phyloP scores from a whole-genome alignment of 23 tunicate genomes.

The Ciona savignyi region DNA sequence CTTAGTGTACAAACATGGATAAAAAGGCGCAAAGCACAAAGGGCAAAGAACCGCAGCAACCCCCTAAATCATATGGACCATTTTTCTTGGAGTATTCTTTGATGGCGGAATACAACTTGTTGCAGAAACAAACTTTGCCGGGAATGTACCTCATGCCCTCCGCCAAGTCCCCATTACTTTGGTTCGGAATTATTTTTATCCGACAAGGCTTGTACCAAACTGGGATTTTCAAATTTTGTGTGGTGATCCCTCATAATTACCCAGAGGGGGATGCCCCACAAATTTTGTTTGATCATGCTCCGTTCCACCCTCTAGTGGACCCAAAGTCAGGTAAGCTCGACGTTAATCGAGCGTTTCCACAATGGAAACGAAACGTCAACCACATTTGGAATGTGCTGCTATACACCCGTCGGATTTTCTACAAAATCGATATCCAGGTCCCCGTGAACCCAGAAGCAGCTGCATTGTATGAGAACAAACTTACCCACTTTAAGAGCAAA shows the following conservation, averaged over 20 bases:
- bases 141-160: constrained; percentile 94
- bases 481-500: constrained; percentile 36
- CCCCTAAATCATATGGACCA: constrained; percentile 59
- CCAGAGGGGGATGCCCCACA: constrained; percentile 91
- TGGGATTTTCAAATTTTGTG: constrained; percentile 93
- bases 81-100: constrained; percentile 86
- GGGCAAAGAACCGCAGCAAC: too few species aligned
- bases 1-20: too few species aligned
- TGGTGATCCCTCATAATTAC: constrained; percentile 72
- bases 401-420: constrained; percentile 71
- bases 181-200: constrained; percentile 95
- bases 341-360: constrained; percentile 72
- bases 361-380: constrained; percentile 85
- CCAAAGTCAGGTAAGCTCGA: constrained; percentile 67
- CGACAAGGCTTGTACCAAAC: constrained; percentile 80
- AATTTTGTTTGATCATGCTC: constrained; percentile 73
- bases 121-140: constrained; percentile 66
- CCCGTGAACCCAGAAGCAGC: constrained; percentile 87
- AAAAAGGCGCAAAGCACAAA: too few species aligned
- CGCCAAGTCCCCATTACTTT: constrained; percentile 78
- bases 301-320: constrained; percentile 86
- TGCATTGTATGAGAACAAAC: constrained; percentile 56
- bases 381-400: constrained; percentile 83
- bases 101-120: constrained; percentile 83
- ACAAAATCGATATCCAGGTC: constrained; percentile 61